These are phyloP conservation scores for Pelagia noctiluca DNA, from an alignment of 30 jellyfish, hydroid and myxozoan species.

Conservation along the genomic window DNA sequence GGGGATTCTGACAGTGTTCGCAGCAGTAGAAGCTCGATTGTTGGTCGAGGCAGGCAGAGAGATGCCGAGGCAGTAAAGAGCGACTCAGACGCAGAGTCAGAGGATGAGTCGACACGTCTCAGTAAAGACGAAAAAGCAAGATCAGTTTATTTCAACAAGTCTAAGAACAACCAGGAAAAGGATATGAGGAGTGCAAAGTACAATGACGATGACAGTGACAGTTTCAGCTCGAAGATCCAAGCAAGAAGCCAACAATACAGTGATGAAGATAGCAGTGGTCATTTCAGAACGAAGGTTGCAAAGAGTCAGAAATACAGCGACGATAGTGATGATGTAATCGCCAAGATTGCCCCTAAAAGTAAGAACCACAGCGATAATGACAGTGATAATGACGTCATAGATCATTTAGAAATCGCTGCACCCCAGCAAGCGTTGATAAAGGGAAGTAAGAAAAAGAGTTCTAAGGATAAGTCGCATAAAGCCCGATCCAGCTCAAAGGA, in stretches of 20 bases:
- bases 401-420: slow-evolving; percentile 83
- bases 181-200: background rate
- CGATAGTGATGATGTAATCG: background rate
- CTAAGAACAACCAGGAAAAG: background rate
- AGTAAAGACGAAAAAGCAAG: background rate
- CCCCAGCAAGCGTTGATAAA: slow-evolving; percentile 77
- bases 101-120: no score
- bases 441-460: slow-evolving; percentile 39
- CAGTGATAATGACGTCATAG: slow-evolving; percentile 73
- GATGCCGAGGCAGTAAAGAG: background rate
- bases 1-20: slow-evolving; percentile 9
- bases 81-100: background rate
- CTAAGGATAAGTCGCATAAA: slow-evolving; percentile 26
- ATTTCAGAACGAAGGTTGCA: slow-evolving; percentile 21
- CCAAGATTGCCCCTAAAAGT: background rate
- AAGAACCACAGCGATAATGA: slow-evolving; percentile 38
- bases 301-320: slow-evolving; percentile 11
- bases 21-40: background rate
- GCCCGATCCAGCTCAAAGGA: slow-evolving; percentile 28
- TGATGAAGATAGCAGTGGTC: no score
- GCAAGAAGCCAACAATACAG: no score
- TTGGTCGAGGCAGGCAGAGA: background rate
- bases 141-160: background rate
- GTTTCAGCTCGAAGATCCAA: no score
- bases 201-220: background rate